A percentile compares a stretch with the other conserved stretches of the same genome.
phyloP scores from a whole-genome alignment of 2,113 vertebrate species.

The Gobius niger region DNA sequence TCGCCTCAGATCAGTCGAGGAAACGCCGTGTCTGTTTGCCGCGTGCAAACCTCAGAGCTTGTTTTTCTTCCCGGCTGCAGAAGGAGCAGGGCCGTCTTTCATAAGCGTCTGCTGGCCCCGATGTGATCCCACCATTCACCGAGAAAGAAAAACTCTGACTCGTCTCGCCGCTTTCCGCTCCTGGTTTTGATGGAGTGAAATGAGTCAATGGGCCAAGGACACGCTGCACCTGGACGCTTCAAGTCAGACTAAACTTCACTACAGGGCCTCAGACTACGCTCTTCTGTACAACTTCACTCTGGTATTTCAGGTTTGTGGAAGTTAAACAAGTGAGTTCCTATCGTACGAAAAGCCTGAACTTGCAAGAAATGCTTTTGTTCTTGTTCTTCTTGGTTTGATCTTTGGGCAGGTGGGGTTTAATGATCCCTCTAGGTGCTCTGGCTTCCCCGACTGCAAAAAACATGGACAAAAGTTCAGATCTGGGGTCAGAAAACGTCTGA shows the following conservation, averaged over 20 bases:
- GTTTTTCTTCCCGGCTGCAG: slow-evolving; percentile 85
- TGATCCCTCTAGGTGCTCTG: no score
- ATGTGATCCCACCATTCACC: slow-evolving; percentile 81
- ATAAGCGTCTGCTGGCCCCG: slow-evolving; percentile 83
- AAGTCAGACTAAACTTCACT: slow-evolving; percentile 77
- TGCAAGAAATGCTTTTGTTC: no score
- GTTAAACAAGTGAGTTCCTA: no score
- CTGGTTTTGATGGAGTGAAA: slow-evolving; percentile 88
- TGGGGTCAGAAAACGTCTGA: no score
- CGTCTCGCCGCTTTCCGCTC: slow-evolving; percentile 92
- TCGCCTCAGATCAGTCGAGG: no score
- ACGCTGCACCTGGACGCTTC: slow-evolving; percentile 83
- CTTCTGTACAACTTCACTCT: neutral
- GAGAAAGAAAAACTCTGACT: slow-evolving; percentile 86
- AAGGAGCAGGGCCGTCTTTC: slow-evolving; percentile 80
- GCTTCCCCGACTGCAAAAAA: no score
- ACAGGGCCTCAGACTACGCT: slow-evolving; percentile 56
- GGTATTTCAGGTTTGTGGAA: neutral
- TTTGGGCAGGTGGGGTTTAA: no score
- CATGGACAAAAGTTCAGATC: no score
- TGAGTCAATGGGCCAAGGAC: slow-evolving; percentile 64
- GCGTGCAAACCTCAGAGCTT: neutral
- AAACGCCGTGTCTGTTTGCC: no score
- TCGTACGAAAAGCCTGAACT: no score
- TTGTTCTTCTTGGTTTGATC: no score